Base-by-base conservation (phyloP, 1,140 invertebrate genomes). In the Galleria mellonella region DNA sequence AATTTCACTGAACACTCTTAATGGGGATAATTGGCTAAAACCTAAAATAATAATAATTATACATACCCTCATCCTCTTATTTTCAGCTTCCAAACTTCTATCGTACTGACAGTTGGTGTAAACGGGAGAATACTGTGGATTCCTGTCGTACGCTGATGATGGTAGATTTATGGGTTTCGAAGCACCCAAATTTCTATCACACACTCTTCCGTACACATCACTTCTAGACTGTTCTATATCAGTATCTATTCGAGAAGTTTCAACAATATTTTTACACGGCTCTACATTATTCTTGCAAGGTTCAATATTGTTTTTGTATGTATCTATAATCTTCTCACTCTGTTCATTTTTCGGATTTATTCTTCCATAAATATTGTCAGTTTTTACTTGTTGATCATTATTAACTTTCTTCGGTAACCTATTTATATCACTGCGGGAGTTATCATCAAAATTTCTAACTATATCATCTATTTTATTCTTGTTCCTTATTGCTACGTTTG, bases 401-500 rank as follows among this genome's bases (percentile, higher is more conserved):
- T 72, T 77, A 0, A 77, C 59, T 43, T 83, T 83, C 45, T 86
- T 86, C 15, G 74, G 65, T 9, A 75, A 46, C 38, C 72, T 76
- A 12, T 55, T 48, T 6, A 50, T 41, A 35, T 54, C 51, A 13
- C 23, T 46, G 12, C 47, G 29, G 0, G 39, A 43, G 7, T 61
- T 62, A n/a, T 77, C 76, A 31, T 84, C 81, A 23, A 86, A 83
- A 45, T 77, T 86, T 47, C 77, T 72, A 0, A 82, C 76, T 0
- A 85, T 79, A 30, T 86, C 79, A 8, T 86, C 83, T 11, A 87
- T 81, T 63, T 78, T 85, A 0, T 59, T 72, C 47, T 78, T 83
- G 43, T 78, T 83, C 28, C 78, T 58, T 13, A 86, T 66, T 0
- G 72, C 70, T 1, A 87, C 85, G 32, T 87, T 87, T 0, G 74